These are phyloP conservation scores for Simalia tracyae DNA, from an alignment of 2,797 vertebrate genomes.

Conservation along the genomic window DNA sequence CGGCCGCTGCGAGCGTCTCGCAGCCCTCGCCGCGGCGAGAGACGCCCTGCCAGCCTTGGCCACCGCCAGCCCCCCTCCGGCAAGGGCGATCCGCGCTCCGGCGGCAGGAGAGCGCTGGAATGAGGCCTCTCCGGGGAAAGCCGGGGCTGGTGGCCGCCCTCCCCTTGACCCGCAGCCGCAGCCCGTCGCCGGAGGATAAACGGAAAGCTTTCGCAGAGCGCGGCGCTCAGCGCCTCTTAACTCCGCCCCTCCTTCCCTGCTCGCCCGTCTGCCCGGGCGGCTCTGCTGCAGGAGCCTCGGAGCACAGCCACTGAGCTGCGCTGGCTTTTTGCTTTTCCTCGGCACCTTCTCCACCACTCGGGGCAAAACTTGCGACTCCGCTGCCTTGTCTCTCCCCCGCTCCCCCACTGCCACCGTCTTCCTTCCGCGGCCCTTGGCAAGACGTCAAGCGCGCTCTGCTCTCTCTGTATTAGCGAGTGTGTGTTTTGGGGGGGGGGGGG, in stretches of 20 bases:
- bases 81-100: not conserved
- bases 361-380: slow-evolving; percentile 73
- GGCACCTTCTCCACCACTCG: slow-evolving; percentile 67
- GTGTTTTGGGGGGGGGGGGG: not conserved
- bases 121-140: not conserved
- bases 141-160: not conserved
- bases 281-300: slow-evolving; percentile 58
- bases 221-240: slow-evolving; percentile 9
- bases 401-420: too few relatives aligned
- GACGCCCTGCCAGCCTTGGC: not conserved
- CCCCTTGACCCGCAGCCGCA: slow-evolving; percentile 3
- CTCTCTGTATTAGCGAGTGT: not conserved
- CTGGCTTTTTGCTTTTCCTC: slow-evolving; percentile 21
- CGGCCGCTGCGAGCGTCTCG: not conserved
- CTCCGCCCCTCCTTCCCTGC: not conserved
- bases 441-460: not conserved
- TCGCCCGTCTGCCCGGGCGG: not conserved
- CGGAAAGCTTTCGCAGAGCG: slow-evolving; percentile 27
- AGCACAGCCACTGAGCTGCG: slow-evolving; percentile 57
- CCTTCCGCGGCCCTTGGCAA: not conserved
- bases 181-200: slow-evolving; percentile 14
- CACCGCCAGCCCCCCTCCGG: not conserved
- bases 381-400: not conserved
- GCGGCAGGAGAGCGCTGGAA: not conserved
- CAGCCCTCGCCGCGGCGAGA: too few relatives aligned